Evolutionary conservation across 2,113 vertebrate species (phyloP).

Genomic region (Tupaia chinensis): DNA sequence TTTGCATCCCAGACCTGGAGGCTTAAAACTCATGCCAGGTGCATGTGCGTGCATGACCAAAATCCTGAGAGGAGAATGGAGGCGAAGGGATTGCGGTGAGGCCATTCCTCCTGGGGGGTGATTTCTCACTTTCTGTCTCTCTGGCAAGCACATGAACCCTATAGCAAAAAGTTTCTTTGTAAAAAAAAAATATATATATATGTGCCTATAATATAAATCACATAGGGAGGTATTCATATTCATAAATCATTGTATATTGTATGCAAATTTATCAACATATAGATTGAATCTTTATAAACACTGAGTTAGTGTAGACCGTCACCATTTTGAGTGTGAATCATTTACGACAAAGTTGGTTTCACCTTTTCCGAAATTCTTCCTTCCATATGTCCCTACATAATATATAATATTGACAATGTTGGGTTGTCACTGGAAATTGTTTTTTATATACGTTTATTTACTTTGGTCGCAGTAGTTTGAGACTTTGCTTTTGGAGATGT

Average conservation of each 20-base stretch:
- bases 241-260: background rate
- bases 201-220: background rate
- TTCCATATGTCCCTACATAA: background rate
- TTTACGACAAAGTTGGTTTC: constrained; percentile 12
- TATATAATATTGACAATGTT: constrained; percentile 37
- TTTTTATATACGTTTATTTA: constrained; percentile 59
- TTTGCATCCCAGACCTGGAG: too few relatives aligned
- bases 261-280: background rate
- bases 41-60: too few relatives aligned
- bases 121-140: too few relatives aligned
- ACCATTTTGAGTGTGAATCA: background rate
- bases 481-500: background rate
- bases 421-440: constrained; percentile 58
- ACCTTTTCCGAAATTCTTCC: background rate
- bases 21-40: too few relatives aligned
- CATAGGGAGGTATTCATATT: background rate
- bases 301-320: background rate
- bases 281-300: background rate
- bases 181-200: too few relatives aligned
- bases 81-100: too few relatives aligned
- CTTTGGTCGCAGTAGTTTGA: constrained; percentile 42
- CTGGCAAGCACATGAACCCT: too few relatives aligned
- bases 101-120: too few relatives aligned
- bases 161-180: too few relatives aligned
- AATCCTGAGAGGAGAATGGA: too few relatives aligned